A percentile compares a stretch with the other conserved stretches of the same genome.
phyloP scores from a whole-genome alignment of 2,113 vertebrate genomes.

The Neogobius melanostomus region DNA sequence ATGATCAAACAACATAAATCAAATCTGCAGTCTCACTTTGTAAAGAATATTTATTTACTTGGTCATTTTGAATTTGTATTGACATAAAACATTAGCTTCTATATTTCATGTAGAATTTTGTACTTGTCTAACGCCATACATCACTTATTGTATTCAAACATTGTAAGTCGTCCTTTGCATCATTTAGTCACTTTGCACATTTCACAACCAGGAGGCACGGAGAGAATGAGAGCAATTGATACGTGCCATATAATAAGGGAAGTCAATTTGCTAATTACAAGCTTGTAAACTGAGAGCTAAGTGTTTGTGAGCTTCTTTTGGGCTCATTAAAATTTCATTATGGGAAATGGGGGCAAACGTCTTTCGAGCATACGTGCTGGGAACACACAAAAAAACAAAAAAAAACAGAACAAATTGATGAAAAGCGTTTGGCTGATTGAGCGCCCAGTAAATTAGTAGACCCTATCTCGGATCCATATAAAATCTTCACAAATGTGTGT shows the following conservation, averaged over 20 bases:
- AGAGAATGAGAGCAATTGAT: slow-evolving; percentile 1
- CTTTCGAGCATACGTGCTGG: not conserved
- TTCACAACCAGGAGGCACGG: not conserved
- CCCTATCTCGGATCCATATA: slow-evolving; percentile 2
- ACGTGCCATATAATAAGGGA: not conserved
- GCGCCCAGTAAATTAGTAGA: not conserved
- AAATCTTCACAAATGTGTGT: not conserved
- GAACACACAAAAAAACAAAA: not conserved
- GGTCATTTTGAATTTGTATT: too few species aligned
- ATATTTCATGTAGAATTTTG: too few species aligned
- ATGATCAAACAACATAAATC: too few species aligned
- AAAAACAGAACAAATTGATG: not conserved
- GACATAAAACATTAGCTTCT: too few species aligned
- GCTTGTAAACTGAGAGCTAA: slow-evolving; percentile 5
- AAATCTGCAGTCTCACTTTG: too few species aligned
- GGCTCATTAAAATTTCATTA: slow-evolving; percentile 3
- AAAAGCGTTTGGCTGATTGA: not conserved
- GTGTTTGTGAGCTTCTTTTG: slow-evolving; percentile 6
- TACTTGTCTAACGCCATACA: too few species aligned
- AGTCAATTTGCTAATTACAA: slow-evolving; percentile 10
- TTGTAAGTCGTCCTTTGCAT: not conserved
- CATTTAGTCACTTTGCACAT: not conserved
- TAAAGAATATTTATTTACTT: too few species aligned
- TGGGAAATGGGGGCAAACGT: slow-evolving; percentile 2
- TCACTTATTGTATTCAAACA: not conserved